Percentiles rank a stretch among this genome's conserved stretches.
These are phyloP conservation scores for Hedychridium roseum DNA, from an alignment of 2,888 invertebrate genomes.

Conservation along the genomic window DNA sequence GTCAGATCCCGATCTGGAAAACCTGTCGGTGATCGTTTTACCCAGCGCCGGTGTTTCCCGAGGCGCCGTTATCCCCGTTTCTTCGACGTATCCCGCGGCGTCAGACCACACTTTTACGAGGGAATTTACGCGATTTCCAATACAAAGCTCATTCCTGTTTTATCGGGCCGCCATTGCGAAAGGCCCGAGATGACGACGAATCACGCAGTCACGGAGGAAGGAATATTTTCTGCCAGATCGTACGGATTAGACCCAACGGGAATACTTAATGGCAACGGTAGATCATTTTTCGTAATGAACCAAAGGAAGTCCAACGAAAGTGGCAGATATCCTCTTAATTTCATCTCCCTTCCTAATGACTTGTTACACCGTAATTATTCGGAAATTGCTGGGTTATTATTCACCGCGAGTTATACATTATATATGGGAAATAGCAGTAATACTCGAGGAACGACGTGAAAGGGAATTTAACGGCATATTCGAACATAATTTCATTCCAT, in stretches of 20 bases:
- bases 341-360: no score
- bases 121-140: slow-evolving; percentile 46
- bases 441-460: no score
- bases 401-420: no score
- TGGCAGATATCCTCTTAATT: not conserved
- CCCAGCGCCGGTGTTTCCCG: slow-evolving; percentile 15
- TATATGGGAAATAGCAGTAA: no score
- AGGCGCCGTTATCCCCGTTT: slow-evolving; percentile 20
- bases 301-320: not conserved
- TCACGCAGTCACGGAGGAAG: not conserved
- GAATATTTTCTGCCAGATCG: slow-evolving; percentile 13
- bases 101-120: slow-evolving; percentile 36
- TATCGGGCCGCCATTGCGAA: slow-evolving; percentile 28
- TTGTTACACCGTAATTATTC: no score
- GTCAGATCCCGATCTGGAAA: slow-evolving; percentile 25
- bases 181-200: slow-evolving; percentile 4
- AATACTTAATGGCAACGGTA: no score
- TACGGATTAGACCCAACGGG: not conserved
- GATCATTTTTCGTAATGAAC: no score
- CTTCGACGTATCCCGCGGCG: slow-evolving; percentile 1
- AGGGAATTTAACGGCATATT: no score
- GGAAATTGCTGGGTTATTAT: no score
- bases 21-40: slow-evolving; percentile 11
- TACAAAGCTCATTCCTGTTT: slow-evolving; percentile 44
- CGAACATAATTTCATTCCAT: no score